Conservation (phyloP, 2,113 vertebrate species). For the Herpetotheres cachinnans region DNA sequence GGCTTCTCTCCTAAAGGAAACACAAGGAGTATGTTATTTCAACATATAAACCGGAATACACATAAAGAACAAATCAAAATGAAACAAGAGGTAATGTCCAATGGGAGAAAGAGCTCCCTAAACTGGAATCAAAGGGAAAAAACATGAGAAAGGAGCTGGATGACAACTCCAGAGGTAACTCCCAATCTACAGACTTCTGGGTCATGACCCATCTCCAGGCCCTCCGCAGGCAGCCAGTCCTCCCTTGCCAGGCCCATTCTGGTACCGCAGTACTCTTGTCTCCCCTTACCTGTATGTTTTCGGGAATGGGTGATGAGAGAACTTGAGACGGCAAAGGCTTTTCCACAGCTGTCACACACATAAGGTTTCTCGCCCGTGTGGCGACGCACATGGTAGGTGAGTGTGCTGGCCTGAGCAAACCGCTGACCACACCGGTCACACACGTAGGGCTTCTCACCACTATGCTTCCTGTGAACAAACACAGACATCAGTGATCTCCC, state of each 20-base stretch:
- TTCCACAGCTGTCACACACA: slow-evolving; percentile 94
- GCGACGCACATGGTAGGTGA: slow-evolving; percentile 94
- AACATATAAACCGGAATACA: neutral
- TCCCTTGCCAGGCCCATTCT: accelerated
- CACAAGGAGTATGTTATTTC: slow-evolving; percentile 36
- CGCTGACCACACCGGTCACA: slow-evolving; percentile 93
- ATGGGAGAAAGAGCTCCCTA: neutral
- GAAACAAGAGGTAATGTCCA: accelerated
- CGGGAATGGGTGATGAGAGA: slow-evolving; percentile 95
- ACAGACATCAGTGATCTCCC: neutral
- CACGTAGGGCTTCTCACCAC: slow-evolving; percentile 96
- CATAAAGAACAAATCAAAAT: neutral
- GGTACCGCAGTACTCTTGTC: accelerated
- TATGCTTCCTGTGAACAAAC: slow-evolving; percentile 84
- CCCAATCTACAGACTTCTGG: accelerated
- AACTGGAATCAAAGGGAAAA: neutral
- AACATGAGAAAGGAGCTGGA: neutral
- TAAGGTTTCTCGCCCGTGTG: slow-evolving; percentile 98
- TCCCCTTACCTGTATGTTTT: slow-evolving; percentile 88
- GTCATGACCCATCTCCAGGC: accelerated
- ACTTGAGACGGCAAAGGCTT: slow-evolving; percentile 95
- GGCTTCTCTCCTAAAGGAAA: slow-evolving; percentile 84
- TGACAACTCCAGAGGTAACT: neutral
- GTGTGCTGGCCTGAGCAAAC: slow-evolving; percentile 94
- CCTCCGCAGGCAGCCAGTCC: neutral